phyloP scores from a whole-genome alignment of 2,113 vertebrate species.

The Taurulus bubalis region DNA sequence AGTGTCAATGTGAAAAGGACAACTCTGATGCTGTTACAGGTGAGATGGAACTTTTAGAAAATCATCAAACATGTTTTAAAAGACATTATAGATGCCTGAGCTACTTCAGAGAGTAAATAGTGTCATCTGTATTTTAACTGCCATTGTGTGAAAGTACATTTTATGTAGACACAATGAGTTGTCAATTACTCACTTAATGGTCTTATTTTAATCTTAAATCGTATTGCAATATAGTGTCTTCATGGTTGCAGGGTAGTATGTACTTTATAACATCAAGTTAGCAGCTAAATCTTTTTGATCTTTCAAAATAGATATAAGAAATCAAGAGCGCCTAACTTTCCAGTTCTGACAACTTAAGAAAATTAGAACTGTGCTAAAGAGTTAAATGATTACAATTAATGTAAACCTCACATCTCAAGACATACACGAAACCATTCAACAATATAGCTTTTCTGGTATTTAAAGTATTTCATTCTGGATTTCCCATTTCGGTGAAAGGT shows the following conservation, averaged over 20 bases:
- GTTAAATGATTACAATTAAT: too few species aligned
- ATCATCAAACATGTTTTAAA: background rate
- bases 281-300: background rate
- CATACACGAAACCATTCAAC: background rate
- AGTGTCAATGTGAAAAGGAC: constrained; percentile 70
- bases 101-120: background rate
- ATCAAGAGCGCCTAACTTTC: background rate
- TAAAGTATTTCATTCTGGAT: background rate
- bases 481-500: constrained; percentile 37
- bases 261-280: background rate
- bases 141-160: background rate
- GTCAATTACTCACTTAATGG: background rate
- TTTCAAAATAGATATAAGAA: constrained; percentile 7
- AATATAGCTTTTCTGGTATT: constrained; percentile 12
- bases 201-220: background rate
- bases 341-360: background rate
- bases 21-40: constrained; percentile 52
- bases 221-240: background rate
- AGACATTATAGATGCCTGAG: background rate
- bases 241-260: background rate
- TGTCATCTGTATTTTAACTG: background rate
- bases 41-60: constrained; percentile 11
- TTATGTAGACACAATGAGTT: background rate
- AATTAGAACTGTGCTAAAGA: background rate
- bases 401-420: background rate